A percentile compares a stretch with the other conserved stretches of the same genome.
phyloP scores from a whole-genome alignment of 2,113 vertebrate genomes.

The Ptyas mucosa region DNA sequence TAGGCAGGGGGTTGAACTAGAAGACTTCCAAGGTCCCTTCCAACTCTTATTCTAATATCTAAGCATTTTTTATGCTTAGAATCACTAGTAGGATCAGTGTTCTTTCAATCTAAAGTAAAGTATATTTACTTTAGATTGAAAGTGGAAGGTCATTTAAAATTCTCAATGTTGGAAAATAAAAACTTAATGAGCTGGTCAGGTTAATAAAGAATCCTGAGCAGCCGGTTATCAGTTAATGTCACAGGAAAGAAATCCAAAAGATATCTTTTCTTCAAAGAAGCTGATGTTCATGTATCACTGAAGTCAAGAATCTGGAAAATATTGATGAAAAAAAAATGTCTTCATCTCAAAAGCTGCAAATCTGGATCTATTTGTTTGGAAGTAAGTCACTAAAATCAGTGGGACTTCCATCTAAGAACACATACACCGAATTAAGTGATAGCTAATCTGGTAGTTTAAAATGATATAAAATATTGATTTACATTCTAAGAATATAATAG shows the following conservation, averaged over 20 bases:
- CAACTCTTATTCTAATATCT: neutral
- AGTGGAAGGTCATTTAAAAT: neutral
- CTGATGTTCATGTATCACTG: slow-evolving; percentile 5
- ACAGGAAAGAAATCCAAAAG: neutral
- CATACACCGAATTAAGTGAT: neutral
- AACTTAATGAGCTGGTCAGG: neutral
- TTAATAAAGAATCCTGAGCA: slow-evolving; percentile 1
- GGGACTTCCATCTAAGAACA: neutral
- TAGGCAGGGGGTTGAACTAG: too few relatives aligned
- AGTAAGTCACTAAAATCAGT: neutral
- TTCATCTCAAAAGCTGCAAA: neutral
- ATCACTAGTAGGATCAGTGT: neutral
- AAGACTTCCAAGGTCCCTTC: too few relatives aligned
- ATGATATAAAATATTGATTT: neutral
- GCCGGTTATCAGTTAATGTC: neutral
- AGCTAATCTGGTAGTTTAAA: neutral
- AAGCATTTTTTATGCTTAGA: neutral
- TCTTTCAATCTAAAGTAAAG: too few relatives aligned
- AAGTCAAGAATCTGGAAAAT: neutral
- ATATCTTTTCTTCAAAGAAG: neutral
- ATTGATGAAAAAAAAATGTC: neutral
- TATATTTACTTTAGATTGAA: neutral
- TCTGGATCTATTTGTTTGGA: neutral
- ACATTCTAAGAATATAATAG: neutral
- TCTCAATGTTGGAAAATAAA: neutral